Conservation (phyloP, 2,113 vertebrate species). For the Acinonyx jubatus region DNA sequence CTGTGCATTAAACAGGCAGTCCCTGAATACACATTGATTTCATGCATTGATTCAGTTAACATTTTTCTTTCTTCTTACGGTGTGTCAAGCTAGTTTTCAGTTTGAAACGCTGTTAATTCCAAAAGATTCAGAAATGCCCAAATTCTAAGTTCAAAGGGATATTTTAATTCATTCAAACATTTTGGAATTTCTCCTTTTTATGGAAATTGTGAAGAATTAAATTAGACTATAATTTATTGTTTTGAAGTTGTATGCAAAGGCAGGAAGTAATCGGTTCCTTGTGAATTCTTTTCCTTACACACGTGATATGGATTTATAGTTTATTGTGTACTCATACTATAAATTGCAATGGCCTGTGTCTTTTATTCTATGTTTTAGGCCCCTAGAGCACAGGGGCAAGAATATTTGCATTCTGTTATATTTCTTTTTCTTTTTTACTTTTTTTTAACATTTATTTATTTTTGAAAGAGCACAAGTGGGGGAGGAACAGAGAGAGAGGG, state of each 20-base stretch:
- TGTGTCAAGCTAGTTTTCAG: background rate
- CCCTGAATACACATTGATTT: background rate
- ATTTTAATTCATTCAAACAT: background rate
- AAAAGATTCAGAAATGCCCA: background rate
- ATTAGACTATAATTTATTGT: background rate
- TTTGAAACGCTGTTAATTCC: constrained; percentile 14
- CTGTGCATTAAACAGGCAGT: background rate
- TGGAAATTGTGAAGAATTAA: background rate
- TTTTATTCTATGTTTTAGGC: constrained; percentile 20
- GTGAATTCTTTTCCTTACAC: background rate
- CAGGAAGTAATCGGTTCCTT: background rate
- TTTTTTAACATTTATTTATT: too few relatives aligned
- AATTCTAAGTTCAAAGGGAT: background rate
- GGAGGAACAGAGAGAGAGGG: too few relatives aligned
- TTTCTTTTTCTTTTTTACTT: background rate
- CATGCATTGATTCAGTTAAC: background rate
- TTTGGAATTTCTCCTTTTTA: background rate
- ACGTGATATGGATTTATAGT: background rate
- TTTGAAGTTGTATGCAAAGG: constrained; percentile 6
- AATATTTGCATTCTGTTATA: background rate
- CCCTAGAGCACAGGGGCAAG: background rate
- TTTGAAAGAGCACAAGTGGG: too few relatives aligned
- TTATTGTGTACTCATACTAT: background rate
- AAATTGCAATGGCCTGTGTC: background rate
- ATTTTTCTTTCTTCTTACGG: background rate